Conservation (phyloP, 2,113 vertebrate species). For the Cyanistes caeruleus region DNA sequence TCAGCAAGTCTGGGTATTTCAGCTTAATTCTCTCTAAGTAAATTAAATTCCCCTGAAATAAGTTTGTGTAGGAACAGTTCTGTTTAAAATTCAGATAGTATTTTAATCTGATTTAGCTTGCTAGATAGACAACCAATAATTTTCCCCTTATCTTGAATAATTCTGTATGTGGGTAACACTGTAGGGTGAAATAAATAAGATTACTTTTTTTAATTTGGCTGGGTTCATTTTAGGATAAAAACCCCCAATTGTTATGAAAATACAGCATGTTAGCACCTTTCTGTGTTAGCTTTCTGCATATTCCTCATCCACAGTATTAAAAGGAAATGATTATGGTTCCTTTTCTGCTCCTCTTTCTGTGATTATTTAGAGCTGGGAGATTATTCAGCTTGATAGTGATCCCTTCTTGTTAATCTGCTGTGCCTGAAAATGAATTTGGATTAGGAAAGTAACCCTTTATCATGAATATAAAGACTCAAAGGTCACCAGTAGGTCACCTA, state of each 20-base stretch:
- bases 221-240: slow-evolving; percentile 11
- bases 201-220: not conserved
- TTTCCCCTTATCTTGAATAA: slow-evolving; percentile 45
- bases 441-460: slow-evolving; percentile 15
- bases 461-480: not conserved
- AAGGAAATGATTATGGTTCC: not conserved
- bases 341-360: not conserved
- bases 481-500: not conserved
- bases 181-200: slow-evolving; percentile 36
- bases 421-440: slow-evolving; percentile 21
- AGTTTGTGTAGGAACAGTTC: slow-evolving; percentile 50
- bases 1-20: not conserved
- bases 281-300: not conserved
- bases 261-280: slow-evolving; percentile 1
- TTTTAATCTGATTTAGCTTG: slow-evolving; percentile 52
- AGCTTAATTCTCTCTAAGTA: not conserved
- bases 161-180: not conserved
- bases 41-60: slow-evolving; percentile 31
- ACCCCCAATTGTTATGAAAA: not conserved
- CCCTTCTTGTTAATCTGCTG: slow-evolving; percentile 20
- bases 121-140: slow-evolving; percentile 52
- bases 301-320: not conserved
- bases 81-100: slow-evolving; percentile 52
- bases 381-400: slow-evolving; percentile 9
- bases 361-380: slow-evolving; percentile 24